These are phyloP conservation scores for Xerus inauris DNA, from an alignment of 2,113 vertebrate species.

Conservation along the genomic window DNA sequence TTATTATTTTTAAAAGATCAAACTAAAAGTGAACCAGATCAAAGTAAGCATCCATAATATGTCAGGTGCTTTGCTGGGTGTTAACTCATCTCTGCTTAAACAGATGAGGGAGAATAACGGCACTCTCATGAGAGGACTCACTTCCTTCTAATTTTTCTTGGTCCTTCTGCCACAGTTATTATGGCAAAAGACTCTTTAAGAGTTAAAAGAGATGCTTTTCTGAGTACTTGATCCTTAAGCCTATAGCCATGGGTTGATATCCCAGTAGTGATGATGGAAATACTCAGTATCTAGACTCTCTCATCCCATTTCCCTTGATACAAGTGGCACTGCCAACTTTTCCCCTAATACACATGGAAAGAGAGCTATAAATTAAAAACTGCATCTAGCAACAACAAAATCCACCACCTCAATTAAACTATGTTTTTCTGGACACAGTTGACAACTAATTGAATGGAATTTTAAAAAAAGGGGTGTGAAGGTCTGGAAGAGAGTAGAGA, in stretches of 20 bases:
- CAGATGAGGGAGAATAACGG: neutral
- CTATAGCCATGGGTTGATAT: neutral
- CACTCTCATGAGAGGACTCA: neutral
- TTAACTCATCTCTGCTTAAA: neutral
- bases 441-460: neutral
- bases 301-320: neutral
- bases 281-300: neutral
- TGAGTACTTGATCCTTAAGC: neutral
- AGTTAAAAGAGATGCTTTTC: slow-evolving; percentile 35
- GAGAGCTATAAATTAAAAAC: neutral
- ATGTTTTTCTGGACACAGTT: neutral
- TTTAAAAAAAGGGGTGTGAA: neutral
- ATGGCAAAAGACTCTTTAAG: neutral
- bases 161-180: neutral
- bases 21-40: neutral
- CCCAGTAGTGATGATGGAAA: neutral
- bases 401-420: neutral
- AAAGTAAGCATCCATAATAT: neutral
- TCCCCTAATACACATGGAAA: neutral
- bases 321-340: neutral
- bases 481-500: neutral
- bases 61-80: neutral
- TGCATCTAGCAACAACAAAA: neutral
- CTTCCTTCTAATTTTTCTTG: neutral
- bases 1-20: neutral